Percentiles rank a stretch among this genome's conserved stretches.
phyloP scores from a whole-genome alignment of 2,113 vertebrate species.

The Amphilophus citrinellus region DNA sequence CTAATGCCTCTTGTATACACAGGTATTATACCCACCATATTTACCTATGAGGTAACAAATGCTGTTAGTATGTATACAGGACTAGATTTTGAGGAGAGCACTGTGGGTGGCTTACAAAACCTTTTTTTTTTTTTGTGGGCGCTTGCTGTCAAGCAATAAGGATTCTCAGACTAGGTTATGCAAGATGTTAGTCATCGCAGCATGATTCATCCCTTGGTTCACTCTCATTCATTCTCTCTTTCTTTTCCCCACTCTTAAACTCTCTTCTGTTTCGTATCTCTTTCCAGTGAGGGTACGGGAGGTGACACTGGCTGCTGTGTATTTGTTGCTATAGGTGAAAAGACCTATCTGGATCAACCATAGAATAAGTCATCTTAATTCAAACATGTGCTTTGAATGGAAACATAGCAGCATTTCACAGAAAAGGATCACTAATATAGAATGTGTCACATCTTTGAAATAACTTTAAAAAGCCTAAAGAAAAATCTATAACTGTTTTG shows the following conservation, averaged over 20 bases:
- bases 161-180: slow-evolving; percentile 76
- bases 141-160: slow-evolving; percentile 57
- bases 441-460: not conserved
- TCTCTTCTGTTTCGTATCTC: slow-evolving; percentile 1
- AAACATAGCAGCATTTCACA: not conserved
- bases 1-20: not conserved
- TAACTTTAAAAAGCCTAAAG: not conserved
- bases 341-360: not conserved
- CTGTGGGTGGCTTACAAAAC: slow-evolving; percentile 70
- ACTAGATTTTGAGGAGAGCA: slow-evolving; percentile 36
- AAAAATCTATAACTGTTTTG: not conserved
- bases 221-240: not conserved
- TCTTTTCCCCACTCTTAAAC: slow-evolving; percentile 17
- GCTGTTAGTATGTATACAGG: slow-evolving; percentile 36
- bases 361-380: not conserved
- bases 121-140: slow-evolving; percentile 30
- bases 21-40: not conserved
- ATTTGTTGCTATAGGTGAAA: not conserved
- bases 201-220: slow-evolving; percentile 64
- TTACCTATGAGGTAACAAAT: slow-evolving; percentile 25
- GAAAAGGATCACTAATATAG: not conserved
- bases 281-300: not conserved
- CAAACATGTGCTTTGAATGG: not conserved
- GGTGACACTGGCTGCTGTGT: not conserved
- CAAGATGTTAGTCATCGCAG: slow-evolving; percentile 77